These are phyloP conservation scores for Colletes latitarsis DNA, from an alignment of 1,140 invertebrate species.

Conservation along the genomic window DNA sequence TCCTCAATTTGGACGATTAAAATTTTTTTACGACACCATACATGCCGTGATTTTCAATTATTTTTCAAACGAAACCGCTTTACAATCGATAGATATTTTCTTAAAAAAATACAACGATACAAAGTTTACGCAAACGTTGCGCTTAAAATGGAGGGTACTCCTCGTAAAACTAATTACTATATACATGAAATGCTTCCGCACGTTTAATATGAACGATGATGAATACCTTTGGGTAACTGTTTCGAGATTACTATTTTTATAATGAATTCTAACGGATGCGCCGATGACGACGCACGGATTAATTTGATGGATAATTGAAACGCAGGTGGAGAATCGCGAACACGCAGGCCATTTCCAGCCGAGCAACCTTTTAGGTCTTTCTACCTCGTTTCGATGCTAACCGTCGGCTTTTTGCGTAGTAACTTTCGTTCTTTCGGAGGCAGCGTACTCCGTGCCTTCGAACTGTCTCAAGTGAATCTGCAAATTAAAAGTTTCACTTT, in stretches of 20 bases:
- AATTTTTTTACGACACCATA: neutral
- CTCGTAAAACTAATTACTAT: neutral
- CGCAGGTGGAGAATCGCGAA: neutral
- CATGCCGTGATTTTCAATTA: too few relatives aligned
- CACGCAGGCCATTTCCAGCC: too few relatives aligned
- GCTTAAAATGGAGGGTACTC: slow-evolving; percentile 1
- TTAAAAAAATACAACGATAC: slow-evolving; percentile 26
- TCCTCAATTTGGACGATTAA: too few relatives aligned
- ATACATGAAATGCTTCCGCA: slow-evolving; percentile 4
- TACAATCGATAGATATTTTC: neutral
- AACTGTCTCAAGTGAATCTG: slow-evolving; percentile 84
- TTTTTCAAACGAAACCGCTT: neutral
- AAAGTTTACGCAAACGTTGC: neutral
- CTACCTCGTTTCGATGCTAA: neutral
- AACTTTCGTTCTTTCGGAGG: slow-evolving; percentile 69
- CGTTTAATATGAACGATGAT: slow-evolving; percentile 1
- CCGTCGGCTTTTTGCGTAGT: neutral
- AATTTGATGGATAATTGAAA: neutral
- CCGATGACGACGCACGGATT: neutral
- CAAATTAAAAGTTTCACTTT: slow-evolving; percentile 29
- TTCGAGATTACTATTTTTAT: neutral
- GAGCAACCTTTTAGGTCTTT: neutral
- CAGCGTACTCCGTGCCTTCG: slow-evolving; percentile 80
- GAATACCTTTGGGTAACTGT: slow-evolving; percentile 1
- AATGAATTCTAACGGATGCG: neutral